A percentile compares a stretch with the other conserved stretches of the same genome.
Evolutionary conservation across 2,888 invertebrate genomes (phyloP).

Genomic region (Trachelus tabidus): DNA sequence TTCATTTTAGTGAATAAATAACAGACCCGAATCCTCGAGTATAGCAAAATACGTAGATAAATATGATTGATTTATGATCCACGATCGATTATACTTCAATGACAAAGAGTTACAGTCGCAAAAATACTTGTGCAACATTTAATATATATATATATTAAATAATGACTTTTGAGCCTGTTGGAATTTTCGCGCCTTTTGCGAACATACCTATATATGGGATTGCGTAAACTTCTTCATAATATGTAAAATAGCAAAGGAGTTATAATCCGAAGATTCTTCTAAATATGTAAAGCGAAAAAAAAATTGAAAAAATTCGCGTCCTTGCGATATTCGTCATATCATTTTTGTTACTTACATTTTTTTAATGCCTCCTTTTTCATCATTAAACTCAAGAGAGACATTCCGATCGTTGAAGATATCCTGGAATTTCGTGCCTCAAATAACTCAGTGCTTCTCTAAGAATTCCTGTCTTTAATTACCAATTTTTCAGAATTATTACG

Average conservation of each 20-base stretch:
- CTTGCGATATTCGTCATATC: not conserved
- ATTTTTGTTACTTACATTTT: constrained; percentile 1
- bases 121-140: not conserved
- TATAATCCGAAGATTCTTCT: not conserved
- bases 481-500: not conserved
- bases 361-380: not conserved
- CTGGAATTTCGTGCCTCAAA: not conserved
- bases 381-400: not conserved
- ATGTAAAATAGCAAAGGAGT: not conserved
- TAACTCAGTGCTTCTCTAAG: not conserved
- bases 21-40: not conserved
- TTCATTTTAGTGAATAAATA: not conserved
- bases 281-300: constrained; percentile 6
- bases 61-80: not conserved
- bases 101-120: not conserved
- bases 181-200: not conserved
- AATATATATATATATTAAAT: not conserved
- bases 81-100: not conserved
- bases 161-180: not conserved
- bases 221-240: not conserved
- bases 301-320: constrained; percentile 3
- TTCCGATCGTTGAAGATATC: not conserved
- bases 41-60: not conserved
- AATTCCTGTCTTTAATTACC: not conserved
- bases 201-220: not conserved